phyloP scores from a whole-genome alignment of 2,888 invertebrate genomes.

The Seira sanloemensis region DNA sequence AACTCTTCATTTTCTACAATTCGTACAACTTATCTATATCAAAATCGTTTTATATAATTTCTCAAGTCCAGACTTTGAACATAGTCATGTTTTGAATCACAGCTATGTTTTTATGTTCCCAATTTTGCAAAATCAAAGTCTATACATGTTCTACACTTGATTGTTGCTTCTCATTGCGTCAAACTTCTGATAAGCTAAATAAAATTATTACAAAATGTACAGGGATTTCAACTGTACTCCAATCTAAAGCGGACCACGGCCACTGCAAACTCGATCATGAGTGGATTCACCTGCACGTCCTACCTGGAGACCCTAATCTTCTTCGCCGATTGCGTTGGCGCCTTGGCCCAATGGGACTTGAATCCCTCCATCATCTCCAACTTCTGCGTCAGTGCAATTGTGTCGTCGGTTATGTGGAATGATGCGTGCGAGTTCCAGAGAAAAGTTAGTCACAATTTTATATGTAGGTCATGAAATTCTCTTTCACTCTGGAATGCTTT shows the following conservation, averaged over 20 bases:
- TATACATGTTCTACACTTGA: too few relatives aligned
- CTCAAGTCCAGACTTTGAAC: too few relatives aligned
- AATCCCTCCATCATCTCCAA: not conserved
- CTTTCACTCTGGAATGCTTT: not conserved
- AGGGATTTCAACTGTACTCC: not conserved
- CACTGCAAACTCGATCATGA: not conserved
- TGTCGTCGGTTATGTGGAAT: not conserved
- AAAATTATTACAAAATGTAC: not conserved
- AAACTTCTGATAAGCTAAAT: not conserved
- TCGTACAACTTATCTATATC: too few relatives aligned
- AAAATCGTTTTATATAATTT: too few relatives aligned
- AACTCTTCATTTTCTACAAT: too few relatives aligned
- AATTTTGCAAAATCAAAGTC: too few relatives aligned
- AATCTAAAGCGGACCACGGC: not conserved
- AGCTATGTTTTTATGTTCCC: too few relatives aligned
- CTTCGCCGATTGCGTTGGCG: not conserved
- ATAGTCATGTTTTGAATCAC: too few relatives aligned
- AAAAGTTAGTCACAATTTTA: not conserved
- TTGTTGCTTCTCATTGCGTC: too few relatives aligned
- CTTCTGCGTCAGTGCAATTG: not conserved
- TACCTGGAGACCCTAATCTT: not conserved
- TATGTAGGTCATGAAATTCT: not conserved
- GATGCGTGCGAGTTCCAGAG: not conserved
- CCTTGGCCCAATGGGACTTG: not conserved
- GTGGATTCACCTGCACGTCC: not conserved